Evolutionary conservation across 1,140 invertebrate species (phyloP).

Genomic region (Ericerus pela): DNA sequence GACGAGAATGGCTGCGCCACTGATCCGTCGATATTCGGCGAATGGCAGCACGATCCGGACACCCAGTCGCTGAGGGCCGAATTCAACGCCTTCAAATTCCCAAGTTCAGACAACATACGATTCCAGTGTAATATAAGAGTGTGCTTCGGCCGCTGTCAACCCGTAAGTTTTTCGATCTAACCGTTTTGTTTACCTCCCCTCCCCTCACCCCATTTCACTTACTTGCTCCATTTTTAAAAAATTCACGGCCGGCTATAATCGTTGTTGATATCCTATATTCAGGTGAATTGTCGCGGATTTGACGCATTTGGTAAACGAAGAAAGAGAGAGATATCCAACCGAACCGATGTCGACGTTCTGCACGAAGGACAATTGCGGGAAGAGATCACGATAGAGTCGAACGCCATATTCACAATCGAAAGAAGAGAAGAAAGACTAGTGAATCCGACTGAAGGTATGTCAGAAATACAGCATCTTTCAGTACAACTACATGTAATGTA

Average conservation of each 20-base stretch:
- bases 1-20: constrained; percentile 88
- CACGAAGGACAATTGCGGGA: constrained; percentile 70
- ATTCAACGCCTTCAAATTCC: constrained; percentile 93
- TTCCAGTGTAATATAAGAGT: constrained; percentile 93
- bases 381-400: constrained; percentile 83
- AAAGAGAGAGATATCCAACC: constrained; percentile 46
- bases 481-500: too few relatives aligned
- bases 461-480: not conserved
- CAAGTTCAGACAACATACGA: constrained; percentile 80
- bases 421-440: constrained; percentile 52
- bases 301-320: constrained; percentile 72
- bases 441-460: constrained; percentile 46
- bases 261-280: too few relatives aligned
- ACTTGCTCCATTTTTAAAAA: too few relatives aligned
- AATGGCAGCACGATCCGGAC: constrained; percentile 77
- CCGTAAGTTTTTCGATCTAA: constrained; percentile 42
- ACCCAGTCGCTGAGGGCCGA: constrained; percentile 65
- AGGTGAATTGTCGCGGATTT: constrained; percentile 80
- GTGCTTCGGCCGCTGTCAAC: constrained; percentile 88
- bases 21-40: constrained; percentile 79
- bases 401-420: constrained; percentile 78
- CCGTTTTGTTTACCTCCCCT: not conserved
- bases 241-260: too few relatives aligned
- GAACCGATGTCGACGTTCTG: constrained; percentile 37
- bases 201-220: not conserved